Percentiles rank a stretch among this genome's conserved stretches.
These are phyloP conservation scores for Megaceryle alcyon DNA, from an alignment of 2,797 vertebrate species.

Conservation along the genomic window DNA sequence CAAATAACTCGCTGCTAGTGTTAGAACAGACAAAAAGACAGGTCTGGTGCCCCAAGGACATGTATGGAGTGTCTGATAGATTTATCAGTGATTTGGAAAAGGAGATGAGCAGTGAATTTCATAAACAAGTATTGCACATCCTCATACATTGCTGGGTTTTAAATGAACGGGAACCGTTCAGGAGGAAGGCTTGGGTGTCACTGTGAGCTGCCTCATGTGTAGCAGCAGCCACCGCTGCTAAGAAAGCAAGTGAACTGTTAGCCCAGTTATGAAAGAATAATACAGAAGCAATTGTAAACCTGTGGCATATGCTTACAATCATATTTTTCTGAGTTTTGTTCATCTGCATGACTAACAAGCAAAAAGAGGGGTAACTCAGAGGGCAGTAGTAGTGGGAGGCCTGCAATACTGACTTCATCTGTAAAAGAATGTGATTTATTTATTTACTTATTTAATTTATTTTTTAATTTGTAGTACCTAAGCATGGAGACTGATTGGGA, in stretches of 20 bases:
- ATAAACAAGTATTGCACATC: background rate
- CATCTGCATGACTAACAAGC: background rate
- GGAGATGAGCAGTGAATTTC: background rate
- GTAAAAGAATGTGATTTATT: background rate
- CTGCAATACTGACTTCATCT: background rate
- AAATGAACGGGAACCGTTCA: background rate
- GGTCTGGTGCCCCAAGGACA: background rate
- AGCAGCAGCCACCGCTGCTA: background rate
- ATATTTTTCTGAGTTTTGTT: background rate
- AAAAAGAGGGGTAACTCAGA: background rate
- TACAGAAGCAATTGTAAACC: background rate
- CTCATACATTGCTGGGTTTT: background rate
- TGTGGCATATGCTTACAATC: rapidly evolving
- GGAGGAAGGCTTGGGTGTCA: background rate
- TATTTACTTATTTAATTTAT: background rate
- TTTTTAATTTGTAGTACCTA: background rate
- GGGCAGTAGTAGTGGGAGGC: background rate
- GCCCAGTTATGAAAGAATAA: background rate
- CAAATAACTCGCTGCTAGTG: background rate
- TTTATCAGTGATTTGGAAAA: background rate
- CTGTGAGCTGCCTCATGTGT: background rate
- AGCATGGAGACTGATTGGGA: background rate
- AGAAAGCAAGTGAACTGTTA: background rate
- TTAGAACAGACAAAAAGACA: background rate
- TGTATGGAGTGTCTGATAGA: background rate